Evolutionary conservation across 2,113 vertebrate species (phyloP).

Genomic region (Phylloscopus trochilus): DNA sequence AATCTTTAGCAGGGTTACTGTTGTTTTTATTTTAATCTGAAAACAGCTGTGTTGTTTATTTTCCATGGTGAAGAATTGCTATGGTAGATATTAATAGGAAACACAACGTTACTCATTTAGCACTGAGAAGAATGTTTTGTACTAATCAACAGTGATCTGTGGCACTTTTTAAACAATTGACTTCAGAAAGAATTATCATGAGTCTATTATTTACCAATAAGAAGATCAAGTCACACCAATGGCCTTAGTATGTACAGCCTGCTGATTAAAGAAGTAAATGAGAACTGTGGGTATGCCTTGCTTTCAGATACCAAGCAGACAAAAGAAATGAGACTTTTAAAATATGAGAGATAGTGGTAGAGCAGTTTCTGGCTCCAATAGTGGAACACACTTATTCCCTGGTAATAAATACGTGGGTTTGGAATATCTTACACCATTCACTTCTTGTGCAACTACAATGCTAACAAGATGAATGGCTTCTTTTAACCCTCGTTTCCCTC

Average conservation of each 20-base stretch:
- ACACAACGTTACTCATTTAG: not conserved
- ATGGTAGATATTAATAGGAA: not conserved
- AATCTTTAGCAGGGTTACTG: not conserved
- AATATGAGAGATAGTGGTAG: not conserved
- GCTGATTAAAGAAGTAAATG: not conserved
- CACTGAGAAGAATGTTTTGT: not conserved
- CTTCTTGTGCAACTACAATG: not conserved
- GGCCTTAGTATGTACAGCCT: not conserved
- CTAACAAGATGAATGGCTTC: not conserved
- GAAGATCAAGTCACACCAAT: not conserved
- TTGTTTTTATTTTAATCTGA: not conserved
- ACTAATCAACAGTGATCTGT: not conserved
- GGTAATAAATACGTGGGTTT: not conserved
- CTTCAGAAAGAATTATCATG: not conserved
- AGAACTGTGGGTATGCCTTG: not conserved
- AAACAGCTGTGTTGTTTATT: not conserved
- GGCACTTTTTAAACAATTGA: not conserved
- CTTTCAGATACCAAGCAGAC: not conserved
- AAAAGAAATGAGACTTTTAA: not conserved
- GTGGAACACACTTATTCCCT: not conserved
- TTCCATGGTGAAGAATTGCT: not conserved
- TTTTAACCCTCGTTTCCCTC: not conserved
- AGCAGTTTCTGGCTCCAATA: not conserved
- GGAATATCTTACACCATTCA: not conserved
- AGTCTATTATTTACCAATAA: not conserved